These are phyloP conservation scores for Luperina testacea DNA, from an alignment of 2,888 invertebrate genomes.

Conservation along the genomic window DNA sequence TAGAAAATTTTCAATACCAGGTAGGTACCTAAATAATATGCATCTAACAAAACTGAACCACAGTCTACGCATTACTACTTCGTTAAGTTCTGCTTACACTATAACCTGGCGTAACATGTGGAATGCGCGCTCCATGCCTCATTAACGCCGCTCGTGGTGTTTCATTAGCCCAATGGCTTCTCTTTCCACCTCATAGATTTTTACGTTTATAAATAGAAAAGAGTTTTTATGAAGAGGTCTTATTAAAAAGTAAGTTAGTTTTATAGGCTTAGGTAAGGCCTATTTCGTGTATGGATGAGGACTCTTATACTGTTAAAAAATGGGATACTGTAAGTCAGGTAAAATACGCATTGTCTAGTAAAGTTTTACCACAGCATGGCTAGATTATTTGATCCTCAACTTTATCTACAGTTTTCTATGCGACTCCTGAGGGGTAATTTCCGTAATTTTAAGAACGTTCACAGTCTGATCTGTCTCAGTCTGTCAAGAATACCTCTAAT, in stretches of 20 bases:
- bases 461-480: no score
- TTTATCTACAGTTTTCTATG: neutral
- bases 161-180: conserved; percentile 73
- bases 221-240: conserved; percentile 23
- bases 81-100: conserved; percentile 56
- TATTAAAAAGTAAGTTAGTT: neutral
- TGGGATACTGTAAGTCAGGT: no score
- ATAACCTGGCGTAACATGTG: conserved; percentile 47
- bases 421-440: no score
- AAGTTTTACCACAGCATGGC: neutral
- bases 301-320: neutral
- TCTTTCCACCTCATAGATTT: conserved; percentile 76
- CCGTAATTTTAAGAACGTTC: no score
- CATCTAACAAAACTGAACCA: neutral
- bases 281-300: no score
- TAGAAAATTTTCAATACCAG: no score
- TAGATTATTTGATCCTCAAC: no score
- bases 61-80: neutral
- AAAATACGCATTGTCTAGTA: neutral
- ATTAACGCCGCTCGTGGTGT: conserved; percentile 69
- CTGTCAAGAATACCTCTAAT: no score
- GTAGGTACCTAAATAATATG: neutral
- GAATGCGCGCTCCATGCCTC: conserved; percentile 57
- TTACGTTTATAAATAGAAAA: conserved; percentile 69
- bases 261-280: neutral